phyloP scores from a whole-genome alignment of 2,797 vertebrate species.

The Eremophila alpestris region DNA sequence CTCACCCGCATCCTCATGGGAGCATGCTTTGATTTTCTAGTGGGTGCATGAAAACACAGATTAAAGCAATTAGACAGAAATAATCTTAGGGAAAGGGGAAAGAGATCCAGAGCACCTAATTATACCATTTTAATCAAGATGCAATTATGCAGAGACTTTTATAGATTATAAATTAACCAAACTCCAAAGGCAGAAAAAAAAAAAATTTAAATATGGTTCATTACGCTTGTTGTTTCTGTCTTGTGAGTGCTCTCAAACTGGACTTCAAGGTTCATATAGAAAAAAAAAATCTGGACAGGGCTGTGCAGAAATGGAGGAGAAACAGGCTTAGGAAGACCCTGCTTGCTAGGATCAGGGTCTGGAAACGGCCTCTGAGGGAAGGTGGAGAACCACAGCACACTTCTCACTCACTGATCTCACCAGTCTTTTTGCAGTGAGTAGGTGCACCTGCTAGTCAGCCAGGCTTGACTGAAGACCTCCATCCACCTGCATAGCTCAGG shows the following conservation, averaged over 20 bases:
- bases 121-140: slow-evolving; percentile 71
- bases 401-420: neutral
- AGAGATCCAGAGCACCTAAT: slow-evolving; percentile 65
- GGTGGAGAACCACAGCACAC: neutral
- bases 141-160: slow-evolving; percentile 65
- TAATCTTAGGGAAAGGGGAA: slow-evolving; percentile 69
- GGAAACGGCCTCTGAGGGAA: neutral
- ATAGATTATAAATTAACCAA: slow-evolving; percentile 63
- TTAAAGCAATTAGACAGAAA: slow-evolving; percentile 76
- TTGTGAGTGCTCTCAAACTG: slow-evolving; percentile 39
- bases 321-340: neutral
- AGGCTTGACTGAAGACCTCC: neutral
- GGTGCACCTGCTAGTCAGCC: neutral
- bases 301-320: neutral
- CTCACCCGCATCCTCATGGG: slow-evolving; percentile 65
- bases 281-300: neutral
- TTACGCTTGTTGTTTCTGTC: slow-evolving; percentile 66
- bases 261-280: slow-evolving; percentile 27
- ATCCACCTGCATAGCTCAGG: neutral
- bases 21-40: slow-evolving; percentile 73
- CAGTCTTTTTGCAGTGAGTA: neutral
- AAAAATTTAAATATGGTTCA: slow-evolving; percentile 66
- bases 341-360: neutral
- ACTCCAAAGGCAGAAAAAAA: slow-evolving; percentile 50
- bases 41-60: slow-evolving; percentile 71